Evolutionary conservation across 1,140 invertebrate species (phyloP).

Genomic region (Pinna nobilis): DNA sequence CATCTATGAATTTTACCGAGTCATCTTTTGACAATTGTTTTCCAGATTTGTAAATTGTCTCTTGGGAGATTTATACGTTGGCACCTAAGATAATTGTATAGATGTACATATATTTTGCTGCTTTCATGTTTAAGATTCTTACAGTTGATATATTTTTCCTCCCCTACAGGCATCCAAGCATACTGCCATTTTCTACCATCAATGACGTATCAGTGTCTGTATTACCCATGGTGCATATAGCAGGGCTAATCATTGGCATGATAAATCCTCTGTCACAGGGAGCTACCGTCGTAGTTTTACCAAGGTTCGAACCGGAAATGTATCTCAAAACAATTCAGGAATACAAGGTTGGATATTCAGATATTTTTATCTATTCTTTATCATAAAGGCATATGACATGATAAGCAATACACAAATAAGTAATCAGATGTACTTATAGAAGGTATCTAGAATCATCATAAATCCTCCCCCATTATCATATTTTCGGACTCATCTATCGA

Average conservation of each 20-base stretch:
- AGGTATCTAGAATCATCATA: too few species aligned
- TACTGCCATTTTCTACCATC: conserved; percentile 42
- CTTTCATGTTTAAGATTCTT: too few species aligned
- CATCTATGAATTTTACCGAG: too few species aligned
- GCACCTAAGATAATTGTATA: neutral
- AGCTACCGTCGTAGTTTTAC: conserved; percentile 82
- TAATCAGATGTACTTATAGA: too few species aligned
- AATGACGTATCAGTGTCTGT: conserved; percentile 40
- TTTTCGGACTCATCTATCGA: too few species aligned
- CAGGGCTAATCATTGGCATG: conserved; percentile 57
- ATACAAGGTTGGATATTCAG: conserved; percentile 77
- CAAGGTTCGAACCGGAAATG: conserved; percentile 82
- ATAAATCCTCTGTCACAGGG: conserved; percentile 77
- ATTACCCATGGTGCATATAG: conserved; percentile 58
- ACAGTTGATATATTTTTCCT: neutral
- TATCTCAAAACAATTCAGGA: conserved; percentile 81
- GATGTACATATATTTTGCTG: too few species aligned
- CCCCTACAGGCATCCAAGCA: conserved; percentile 35
- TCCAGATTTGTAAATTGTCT: too few species aligned
- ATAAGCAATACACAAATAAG: too few species aligned
- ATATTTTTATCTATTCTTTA: too few species aligned
- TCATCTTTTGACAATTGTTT: too few species aligned
- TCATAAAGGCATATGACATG: too few species aligned
- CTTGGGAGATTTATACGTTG: neutral
- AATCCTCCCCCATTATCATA: too few species aligned